Percentiles rank a stretch among this genome's conserved stretches.
Conservation (phyloP, 64 coral and sea anemone species). For the Montipora sp. region DNA sequence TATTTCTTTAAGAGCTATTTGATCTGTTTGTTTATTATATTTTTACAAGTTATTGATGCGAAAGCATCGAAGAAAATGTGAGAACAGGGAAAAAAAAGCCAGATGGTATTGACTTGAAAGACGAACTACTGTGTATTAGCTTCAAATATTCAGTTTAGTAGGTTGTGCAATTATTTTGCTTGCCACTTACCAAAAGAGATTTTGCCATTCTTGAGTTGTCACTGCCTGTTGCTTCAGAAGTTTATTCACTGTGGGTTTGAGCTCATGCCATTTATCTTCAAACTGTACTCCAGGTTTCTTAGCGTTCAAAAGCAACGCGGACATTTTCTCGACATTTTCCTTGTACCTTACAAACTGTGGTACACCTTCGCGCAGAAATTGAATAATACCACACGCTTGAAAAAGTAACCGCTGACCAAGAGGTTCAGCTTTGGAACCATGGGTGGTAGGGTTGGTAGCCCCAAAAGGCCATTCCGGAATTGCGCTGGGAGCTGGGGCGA, state of each 20-base stretch:
- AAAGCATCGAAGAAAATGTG: no score
- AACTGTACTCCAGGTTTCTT: slow-evolving; percentile 90
- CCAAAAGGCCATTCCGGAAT: no score
- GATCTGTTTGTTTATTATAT: no score
- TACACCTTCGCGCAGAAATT: neutral
- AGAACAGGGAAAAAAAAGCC: no score
- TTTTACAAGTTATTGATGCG: no score
- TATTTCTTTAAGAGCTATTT: no score
- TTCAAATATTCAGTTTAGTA: no score
- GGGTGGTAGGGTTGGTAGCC: neutral
- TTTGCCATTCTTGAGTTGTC: slow-evolving; percentile 86
- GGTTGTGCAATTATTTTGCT: neutral
- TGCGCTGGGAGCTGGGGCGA: no score
- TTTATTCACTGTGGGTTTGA: slow-evolving; percentile 94
- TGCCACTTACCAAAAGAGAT: slow-evolving; percentile 85
- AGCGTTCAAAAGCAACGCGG: slow-evolving; percentile 69
- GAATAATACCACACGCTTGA: neutral
- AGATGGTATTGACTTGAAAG: no score
- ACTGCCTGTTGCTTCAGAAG: slow-evolving; percentile 86
- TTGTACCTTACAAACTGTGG: neutral
- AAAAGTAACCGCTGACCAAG: slow-evolving; percentile 9
- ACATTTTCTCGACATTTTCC: slow-evolving; percentile 72
- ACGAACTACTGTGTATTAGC: no score
- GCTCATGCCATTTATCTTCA: slow-evolving; percentile 93
- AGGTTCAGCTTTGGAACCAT: no score